These are phyloP conservation scores for Myocastor coypus DNA, from an alignment of 2,113 vertebrate species.

Conservation along the genomic window DNA sequence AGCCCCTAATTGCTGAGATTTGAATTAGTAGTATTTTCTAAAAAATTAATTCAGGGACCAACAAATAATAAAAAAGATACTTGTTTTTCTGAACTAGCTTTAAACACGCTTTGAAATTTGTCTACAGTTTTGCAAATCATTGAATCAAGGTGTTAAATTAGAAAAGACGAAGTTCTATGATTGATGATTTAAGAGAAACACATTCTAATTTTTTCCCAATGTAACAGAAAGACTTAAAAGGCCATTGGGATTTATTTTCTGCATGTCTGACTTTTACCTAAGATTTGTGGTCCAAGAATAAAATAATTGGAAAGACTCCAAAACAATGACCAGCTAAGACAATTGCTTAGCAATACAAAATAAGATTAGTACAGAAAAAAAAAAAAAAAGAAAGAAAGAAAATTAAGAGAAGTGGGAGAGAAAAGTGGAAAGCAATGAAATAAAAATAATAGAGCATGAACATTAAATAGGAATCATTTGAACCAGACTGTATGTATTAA, in stretches of 20 bases:
- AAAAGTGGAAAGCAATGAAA: background rate
- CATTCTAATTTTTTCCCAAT: background rate
- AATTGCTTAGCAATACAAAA: background rate
- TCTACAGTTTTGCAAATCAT: background rate
- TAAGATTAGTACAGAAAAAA: background rate
- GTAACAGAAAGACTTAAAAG: background rate
- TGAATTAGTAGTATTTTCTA: slow-evolving; percentile 14
- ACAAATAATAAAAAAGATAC: background rate
- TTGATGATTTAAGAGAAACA: slow-evolving; percentile 2
- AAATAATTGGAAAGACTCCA: background rate
- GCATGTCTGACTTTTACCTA: background rate
- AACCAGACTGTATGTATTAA: background rate
- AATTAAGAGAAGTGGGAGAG: background rate
- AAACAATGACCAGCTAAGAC: background rate
- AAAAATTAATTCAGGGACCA: slow-evolving; percentile 64
- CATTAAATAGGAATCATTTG: background rate
- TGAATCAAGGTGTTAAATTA: slow-evolving; percentile 27
- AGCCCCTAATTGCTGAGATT: background rate
- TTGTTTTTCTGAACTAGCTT: slow-evolving; percentile 44
- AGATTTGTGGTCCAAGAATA: background rate
- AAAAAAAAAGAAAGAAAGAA: too few species aligned
- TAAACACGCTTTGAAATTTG: slow-evolving; percentile 44
- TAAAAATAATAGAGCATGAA: background rate
- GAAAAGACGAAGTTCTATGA: background rate
- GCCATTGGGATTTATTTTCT: background rate